These are phyloP conservation scores for Rissa tridactyla DNA, from an alignment of 2,113 vertebrate species.

Conservation along the genomic window DNA sequence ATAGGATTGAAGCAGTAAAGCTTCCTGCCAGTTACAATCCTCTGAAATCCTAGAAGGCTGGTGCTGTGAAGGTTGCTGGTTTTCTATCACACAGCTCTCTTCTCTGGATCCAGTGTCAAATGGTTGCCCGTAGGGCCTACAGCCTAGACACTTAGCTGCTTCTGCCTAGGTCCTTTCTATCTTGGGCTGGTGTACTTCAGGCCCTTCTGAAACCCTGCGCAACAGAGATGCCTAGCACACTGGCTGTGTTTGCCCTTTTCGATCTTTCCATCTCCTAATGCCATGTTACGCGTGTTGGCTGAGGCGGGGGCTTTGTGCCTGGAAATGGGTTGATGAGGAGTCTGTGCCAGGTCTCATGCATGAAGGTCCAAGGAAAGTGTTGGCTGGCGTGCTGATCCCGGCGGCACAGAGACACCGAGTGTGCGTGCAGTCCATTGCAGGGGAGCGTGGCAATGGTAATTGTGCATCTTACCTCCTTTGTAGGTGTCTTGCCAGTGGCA, in stretches of 20 bases:
- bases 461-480: background rate
- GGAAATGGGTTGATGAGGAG: background rate
- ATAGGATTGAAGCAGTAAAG: too few species aligned
- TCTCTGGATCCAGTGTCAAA: too few species aligned
- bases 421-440: accelerated
- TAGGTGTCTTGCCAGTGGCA: background rate
- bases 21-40: too few species aligned
- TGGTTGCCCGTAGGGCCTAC: too few species aligned
- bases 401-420: background rate
- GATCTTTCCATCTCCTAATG: too few species aligned
- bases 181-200: too few species aligned
- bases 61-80: background rate
- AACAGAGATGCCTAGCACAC: too few species aligned
- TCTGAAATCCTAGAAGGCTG: too few species aligned
- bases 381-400: accelerated
- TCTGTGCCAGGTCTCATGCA: accelerated
- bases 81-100: background rate
- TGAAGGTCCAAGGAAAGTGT: background rate
- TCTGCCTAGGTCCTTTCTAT: background rate
- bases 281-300: background rate
- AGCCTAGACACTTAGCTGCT: background rate
- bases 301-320: background rate
- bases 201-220: background rate
- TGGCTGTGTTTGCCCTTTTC: too few species aligned
- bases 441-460: accelerated